Evolutionary conservation across 2,113 vertebrate species (phyloP).

Genomic region (Echinops telfairi): DNA sequence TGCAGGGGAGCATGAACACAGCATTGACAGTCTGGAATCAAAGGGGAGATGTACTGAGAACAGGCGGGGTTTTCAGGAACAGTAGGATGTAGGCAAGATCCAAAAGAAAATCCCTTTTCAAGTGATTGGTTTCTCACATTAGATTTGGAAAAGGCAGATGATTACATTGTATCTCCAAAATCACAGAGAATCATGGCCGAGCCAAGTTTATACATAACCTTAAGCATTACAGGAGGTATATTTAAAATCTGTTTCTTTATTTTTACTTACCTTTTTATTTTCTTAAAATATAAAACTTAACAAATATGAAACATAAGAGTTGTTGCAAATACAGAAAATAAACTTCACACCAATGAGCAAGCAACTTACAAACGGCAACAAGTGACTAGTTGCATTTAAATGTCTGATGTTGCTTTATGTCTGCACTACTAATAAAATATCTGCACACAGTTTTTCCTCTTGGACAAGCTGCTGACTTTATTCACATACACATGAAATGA

Average conservation of each 20-base stretch:
- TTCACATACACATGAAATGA: slow-evolving; percentile 63
- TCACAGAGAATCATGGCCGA: not conserved
- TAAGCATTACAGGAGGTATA: not conserved
- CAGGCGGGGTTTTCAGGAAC: no score
- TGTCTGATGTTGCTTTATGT: slow-evolving; percentile 67
- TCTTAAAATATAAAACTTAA: slow-evolving; percentile 64
- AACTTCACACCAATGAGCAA: slow-evolving; percentile 73
- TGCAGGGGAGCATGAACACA: no score
- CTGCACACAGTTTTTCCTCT: slow-evolving; percentile 47
- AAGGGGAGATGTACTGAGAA: no score
- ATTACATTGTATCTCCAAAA: not conserved
- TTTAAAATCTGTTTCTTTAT: slow-evolving; percentile 64
- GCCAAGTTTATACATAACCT: not conserved
- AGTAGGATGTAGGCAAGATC: no score
- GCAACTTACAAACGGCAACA: slow-evolving; percentile 51
- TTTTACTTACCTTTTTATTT: slow-evolving; percentile 62
- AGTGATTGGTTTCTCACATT: no score
- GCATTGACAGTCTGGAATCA: no score
- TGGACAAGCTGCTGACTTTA: slow-evolving; percentile 67
- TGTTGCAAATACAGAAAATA: slow-evolving; percentile 58
- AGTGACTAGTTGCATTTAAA: slow-evolving; percentile 70
- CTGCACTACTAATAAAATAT: slow-evolving; percentile 74
- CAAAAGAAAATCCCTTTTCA: not conserved
- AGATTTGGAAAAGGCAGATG: no score
- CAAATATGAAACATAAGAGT: slow-evolving; percentile 56